phyloP scores from a whole-genome alignment of 2,113 vertebrate genomes.

The Xiphophorus maculatus region DNA sequence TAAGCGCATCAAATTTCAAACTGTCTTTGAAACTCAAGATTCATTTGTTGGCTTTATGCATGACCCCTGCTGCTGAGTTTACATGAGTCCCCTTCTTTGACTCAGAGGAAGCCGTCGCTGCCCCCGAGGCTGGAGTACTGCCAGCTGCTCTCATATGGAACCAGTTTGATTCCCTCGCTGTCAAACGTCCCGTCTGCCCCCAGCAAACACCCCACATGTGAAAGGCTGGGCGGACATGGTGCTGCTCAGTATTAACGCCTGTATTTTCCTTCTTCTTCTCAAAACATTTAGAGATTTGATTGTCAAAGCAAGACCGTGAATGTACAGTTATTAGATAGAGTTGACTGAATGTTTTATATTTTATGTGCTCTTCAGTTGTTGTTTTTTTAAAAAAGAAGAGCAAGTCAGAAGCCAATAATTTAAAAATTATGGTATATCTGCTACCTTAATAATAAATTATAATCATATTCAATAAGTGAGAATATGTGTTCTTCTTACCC shows the following conservation, averaged over 20 bases:
- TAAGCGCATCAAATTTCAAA: slow-evolving; percentile 49
- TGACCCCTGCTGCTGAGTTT: slow-evolving; percentile 38
- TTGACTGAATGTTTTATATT: background rate
- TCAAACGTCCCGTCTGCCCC: slow-evolving; percentile 59
- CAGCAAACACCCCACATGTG: slow-evolving; percentile 35
- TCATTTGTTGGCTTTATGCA: slow-evolving; percentile 47
- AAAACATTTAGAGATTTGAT: background rate
- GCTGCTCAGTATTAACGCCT: slow-evolving; percentile 56
- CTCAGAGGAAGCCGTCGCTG: slow-evolving; percentile 32
- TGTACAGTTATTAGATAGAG: background rate
- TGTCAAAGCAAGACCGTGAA: background rate
- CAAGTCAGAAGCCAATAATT: background rate
- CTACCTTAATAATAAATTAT: background rate
- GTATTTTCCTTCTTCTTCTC: background rate
- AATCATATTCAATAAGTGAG: background rate
- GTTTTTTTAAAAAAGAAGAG: background rate
- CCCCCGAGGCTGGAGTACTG: slow-evolving; percentile 42
- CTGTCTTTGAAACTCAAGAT: slow-evolving; percentile 66
- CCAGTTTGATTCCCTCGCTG: slow-evolving; percentile 66
- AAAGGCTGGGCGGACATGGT: slow-evolving; percentile 30
- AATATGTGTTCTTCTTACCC: background rate
- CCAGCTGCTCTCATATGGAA: slow-evolving; percentile 76
- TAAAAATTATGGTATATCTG: background rate
- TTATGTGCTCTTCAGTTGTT: background rate
- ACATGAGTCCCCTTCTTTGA: slow-evolving; percentile 5